Evolutionary conservation across 2,888 invertebrate genomes (phyloP).

Genomic region (Dicycla oo): DNA sequence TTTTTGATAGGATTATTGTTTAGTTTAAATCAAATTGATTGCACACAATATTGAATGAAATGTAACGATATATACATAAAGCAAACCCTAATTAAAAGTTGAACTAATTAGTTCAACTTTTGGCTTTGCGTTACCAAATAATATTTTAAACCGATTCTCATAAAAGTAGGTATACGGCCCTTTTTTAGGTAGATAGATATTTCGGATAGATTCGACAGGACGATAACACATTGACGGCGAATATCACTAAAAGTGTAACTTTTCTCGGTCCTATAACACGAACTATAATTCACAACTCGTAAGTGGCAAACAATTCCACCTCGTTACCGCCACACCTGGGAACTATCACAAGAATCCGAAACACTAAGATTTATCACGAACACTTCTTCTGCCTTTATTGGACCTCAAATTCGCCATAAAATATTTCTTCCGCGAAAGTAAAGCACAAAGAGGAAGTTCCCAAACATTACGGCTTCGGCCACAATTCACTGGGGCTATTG

Average conservation of each 20-base stretch:
- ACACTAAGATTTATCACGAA: slow-evolving; percentile 55
- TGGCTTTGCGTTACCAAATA: no score
- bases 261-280: slow-evolving; percentile 29
- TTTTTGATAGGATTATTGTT: slow-evolving; percentile 1
- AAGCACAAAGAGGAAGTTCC: slow-evolving; percentile 55
- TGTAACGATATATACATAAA: no score
- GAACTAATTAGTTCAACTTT: neutral
- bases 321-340: slow-evolving; percentile 57
- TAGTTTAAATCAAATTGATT: neutral
- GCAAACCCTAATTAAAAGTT: no score
- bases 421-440: slow-evolving; percentile 55
- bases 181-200: neutral
- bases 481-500: slow-evolving; percentile 65
- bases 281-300: slow-evolving; percentile 49
- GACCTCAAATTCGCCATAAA: slow-evolving; percentile 55
- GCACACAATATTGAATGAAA: neutral
- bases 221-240: neutral
- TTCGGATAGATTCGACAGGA: neutral
- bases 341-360: slow-evolving; percentile 56
- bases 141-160: neutral
- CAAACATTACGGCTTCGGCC: slow-evolving; percentile 58
- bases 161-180: neutral
- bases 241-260: slow-evolving; percentile 15
- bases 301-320: slow-evolving; percentile 50
- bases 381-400: slow-evolving; percentile 59